Evolutionary conservation across 2,113 vertebrate genomes (phyloP).

Genomic region (Peromyscus leucopus): DNA sequence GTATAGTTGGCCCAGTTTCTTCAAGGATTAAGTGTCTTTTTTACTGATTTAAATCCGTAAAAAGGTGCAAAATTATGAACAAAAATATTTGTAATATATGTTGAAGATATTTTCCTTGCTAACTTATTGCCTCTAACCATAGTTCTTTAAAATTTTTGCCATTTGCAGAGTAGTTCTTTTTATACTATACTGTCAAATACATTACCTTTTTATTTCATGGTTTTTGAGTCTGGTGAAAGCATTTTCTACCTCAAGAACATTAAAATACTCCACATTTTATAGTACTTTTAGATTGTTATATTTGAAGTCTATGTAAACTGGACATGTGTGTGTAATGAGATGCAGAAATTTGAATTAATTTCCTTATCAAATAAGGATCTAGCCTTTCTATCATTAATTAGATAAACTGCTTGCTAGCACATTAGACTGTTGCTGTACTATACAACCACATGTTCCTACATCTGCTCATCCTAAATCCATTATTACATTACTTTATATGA

Average conservation of each 20-base stretch:
- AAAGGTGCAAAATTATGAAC: not conserved
- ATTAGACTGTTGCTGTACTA: not conserved
- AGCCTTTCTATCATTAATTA: not conserved
- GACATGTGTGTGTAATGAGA: not conserved
- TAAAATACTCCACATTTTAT: not conserved
- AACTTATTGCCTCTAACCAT: not conserved
- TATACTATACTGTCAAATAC: not conserved
- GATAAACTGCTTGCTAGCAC: not conserved
- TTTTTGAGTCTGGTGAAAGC: not conserved
- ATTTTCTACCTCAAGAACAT: not conserved
- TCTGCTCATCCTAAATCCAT: not conserved
- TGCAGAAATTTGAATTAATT: not conserved
- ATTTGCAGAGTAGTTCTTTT: not conserved
- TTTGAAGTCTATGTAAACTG: not conserved
- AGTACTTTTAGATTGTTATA: not conserved
- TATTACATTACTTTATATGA: not conserved
- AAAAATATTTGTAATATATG: not conserved
- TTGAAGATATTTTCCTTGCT: not conserved
- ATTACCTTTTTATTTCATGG: not conserved
- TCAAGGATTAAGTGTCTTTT: not conserved
- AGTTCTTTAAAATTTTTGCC: not conserved
- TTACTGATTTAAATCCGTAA: not conserved
- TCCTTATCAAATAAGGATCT: not conserved
- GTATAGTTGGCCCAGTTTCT: not conserved
- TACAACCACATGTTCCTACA: not conserved